phyloP scores from a whole-genome alignment of 53 echinoderm and acorn worm genomes.

The Astropecten irregularis region DNA sequence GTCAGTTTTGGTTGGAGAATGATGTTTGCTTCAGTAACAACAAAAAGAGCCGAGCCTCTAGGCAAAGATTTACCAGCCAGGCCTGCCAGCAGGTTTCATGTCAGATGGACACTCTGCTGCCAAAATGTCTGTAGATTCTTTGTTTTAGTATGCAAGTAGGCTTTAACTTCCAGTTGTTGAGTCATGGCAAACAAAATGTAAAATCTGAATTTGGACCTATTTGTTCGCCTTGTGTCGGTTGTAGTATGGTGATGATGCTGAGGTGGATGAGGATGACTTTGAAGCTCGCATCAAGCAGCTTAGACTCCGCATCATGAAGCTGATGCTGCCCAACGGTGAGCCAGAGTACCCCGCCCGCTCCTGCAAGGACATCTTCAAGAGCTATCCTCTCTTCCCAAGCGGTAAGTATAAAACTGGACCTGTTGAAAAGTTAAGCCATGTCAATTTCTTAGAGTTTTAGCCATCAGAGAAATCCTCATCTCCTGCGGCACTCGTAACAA shows the following conservation, averaged over 20 bases:
- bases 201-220: background rate
- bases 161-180: background rate
- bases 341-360: constrained; percentile 83
- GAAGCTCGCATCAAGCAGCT: constrained; percentile 74
- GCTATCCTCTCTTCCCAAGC: constrained; percentile 63
- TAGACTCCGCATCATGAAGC: constrained; percentile 69
- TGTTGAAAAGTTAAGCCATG: too few relatives aligned
- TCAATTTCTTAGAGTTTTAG: too few relatives aligned
- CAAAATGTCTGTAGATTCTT: too few relatives aligned
- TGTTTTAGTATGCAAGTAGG: background rate
- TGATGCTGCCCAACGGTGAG: constrained; percentile 82
- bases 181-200: background rate
- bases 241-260: constrained; percentile 41
- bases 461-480: too few relatives aligned
- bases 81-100: background rate
- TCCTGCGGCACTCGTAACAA: too few relatives aligned
- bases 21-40: background rate
- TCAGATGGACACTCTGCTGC: background rate
- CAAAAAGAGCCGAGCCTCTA: background rate
- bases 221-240: background rate
- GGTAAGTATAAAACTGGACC: too few relatives aligned
- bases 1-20: too few relatives aligned
- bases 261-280: constrained; percentile 60
- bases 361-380: constrained; percentile 92
- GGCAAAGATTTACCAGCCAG: background rate